Evolutionary conservation across 2,888 invertebrate species (phyloP).

Genomic region (Heteromurus nitidus): DNA sequence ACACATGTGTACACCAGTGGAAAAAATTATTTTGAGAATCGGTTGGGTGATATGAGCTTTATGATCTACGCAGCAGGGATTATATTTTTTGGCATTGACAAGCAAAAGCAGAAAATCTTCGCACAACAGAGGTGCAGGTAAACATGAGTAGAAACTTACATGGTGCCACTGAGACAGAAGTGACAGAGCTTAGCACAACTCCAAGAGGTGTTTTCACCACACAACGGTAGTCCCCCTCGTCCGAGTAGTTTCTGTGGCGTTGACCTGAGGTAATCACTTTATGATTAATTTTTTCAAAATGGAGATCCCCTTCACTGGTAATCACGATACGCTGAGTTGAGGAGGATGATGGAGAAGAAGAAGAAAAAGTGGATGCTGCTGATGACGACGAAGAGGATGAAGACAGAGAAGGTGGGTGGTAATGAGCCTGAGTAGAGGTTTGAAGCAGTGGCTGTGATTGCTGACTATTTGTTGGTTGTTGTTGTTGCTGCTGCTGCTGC

Average conservation of each 20-base stretch:
- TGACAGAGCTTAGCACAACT: constrained; percentile 69
- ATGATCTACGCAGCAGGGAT: no score
- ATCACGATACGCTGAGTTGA: constrained; percentile 54
- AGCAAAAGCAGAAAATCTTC: no score
- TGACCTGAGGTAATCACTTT: constrained; percentile 64
- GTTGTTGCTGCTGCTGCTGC: constrained; percentile 42
- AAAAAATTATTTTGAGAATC: no score
- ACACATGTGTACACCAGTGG: no score
- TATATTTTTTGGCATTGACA: no score
- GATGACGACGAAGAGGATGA: constrained; percentile 45
- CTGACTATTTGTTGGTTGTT: constrained; percentile 56
- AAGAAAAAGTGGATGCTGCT: constrained; percentile 39
- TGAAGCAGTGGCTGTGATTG: constrained; percentile 57
- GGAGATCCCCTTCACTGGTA: constrained; percentile 67
- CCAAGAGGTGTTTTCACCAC: constrained; percentile 68
- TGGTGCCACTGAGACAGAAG: constrained; percentile 67
- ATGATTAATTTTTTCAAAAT: constrained; percentile 72
- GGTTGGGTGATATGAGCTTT: no score
- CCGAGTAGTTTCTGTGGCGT: constrained; percentile 68
- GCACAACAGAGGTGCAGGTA: no score
- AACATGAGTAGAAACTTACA: constrained; percentile 43
- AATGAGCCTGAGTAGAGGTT: constrained; percentile 62
- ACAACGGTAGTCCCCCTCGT: constrained; percentile 72
- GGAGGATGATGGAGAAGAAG: constrained; percentile 13
- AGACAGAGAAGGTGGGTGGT: constrained; percentile 32